Conservation (phyloP, 2,888 invertebrate genomes). For the Conistra vaccinii region DNA sequence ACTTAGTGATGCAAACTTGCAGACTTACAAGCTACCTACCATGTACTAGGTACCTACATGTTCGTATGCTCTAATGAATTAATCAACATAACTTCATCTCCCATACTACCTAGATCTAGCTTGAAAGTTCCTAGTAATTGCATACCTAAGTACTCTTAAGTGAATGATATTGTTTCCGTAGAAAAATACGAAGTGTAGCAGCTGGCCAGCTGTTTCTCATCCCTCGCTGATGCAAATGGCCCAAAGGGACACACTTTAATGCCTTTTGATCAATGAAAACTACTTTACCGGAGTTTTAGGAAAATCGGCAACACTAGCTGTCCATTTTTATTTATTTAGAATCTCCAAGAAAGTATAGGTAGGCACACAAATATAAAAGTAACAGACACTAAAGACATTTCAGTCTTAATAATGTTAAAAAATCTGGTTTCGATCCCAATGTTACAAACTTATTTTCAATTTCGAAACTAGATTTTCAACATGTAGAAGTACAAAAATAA, state of each 20-base stretch:
- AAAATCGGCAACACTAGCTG: too few species aligned
- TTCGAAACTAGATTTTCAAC: too few species aligned
- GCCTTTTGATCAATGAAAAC: slow-evolving; percentile 42
- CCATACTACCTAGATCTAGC: not conserved
- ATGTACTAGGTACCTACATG: not conserved
- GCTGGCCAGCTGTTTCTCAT: slow-evolving; percentile 10
- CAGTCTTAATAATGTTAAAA: too few species aligned
- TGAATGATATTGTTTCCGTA: slow-evolving; percentile 11
- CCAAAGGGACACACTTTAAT: slow-evolving; percentile 33
- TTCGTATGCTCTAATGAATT: slow-evolving; percentile 30
- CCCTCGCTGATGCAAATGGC: slow-evolving; percentile 22
- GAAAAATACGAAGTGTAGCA: slow-evolving; percentile 3
- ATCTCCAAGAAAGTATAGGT: not conserved
- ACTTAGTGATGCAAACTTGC: slow-evolving; percentile 38
- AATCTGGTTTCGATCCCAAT: too few species aligned
- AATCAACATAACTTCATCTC: slow-evolving; percentile 6
- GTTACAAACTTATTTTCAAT: too few species aligned
- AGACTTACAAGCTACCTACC: slow-evolving; percentile 15
- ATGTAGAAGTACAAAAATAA: too few species aligned
- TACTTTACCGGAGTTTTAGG: not conserved
- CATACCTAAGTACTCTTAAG: not conserved
- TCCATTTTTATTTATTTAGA: slow-evolving; percentile 15
- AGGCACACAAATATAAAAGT: slow-evolving; percentile 6
- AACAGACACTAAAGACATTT: not conserved
- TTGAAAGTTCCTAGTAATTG: not conserved